A percentile compares a stretch with the other conserved stretches of the same genome.
Evolutionary conservation across 2,888 invertebrate genomes (phyloP).

Genomic region (Chaetogeoica ovagalla): DNA sequence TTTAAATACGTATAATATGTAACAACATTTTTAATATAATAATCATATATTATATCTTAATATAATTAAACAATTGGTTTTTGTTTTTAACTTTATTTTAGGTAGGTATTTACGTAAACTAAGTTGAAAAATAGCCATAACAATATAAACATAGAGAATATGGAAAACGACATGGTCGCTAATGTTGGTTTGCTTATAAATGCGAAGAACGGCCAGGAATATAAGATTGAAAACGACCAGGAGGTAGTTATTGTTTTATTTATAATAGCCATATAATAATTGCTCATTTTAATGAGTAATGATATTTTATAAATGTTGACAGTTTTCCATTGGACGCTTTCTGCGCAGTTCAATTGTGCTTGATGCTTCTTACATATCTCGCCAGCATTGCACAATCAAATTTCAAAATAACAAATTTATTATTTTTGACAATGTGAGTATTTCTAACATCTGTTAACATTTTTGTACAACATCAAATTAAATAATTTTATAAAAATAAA

Average conservation of each 20-base stretch:
- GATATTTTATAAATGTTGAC: not conserved
- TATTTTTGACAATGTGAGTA: constrained; percentile 25
- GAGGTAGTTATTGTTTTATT: not conserved
- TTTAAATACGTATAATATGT: too few relatives aligned
- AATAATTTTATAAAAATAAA: too few relatives aligned
- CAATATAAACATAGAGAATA: not conserved
- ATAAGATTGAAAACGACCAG: not conserved
- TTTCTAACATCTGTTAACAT: not conserved
- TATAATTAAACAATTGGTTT: too few relatives aligned
- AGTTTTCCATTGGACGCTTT: constrained; percentile 16
- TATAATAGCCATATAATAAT: not conserved
- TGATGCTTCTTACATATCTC: constrained; percentile 4
- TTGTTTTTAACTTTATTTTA: too few relatives aligned
- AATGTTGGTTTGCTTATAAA: not conserved
- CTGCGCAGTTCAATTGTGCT: not conserved
- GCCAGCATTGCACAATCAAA: not conserved
- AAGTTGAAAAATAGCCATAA: constrained; percentile 15
- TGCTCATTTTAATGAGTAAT: not conserved
- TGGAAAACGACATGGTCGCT: not conserved
- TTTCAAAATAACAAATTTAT: not conserved
- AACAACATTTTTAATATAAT: too few relatives aligned
- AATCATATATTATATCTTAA: too few relatives aligned
- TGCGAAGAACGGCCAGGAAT: not conserved
- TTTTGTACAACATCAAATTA: too few relatives aligned
- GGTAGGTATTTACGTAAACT: too few relatives aligned